These are phyloP conservation scores for Zhengitettix transpicula DNA, from an alignment of 2,888 invertebrate genomes.

Conservation along the genomic window DNA sequence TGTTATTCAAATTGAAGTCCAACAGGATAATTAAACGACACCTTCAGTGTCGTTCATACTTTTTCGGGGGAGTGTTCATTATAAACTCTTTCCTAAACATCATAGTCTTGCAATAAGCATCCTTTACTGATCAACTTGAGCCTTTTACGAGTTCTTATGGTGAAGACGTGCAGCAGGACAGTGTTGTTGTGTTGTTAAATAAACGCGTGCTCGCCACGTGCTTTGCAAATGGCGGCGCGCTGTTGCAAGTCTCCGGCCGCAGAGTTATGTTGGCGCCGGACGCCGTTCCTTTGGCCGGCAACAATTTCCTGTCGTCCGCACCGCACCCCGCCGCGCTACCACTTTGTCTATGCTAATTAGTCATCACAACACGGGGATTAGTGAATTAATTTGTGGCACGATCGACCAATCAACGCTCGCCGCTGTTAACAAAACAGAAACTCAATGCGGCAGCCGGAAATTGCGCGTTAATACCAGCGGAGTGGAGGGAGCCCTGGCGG, in stretches of 20 bases:
- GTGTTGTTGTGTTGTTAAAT: neutral
- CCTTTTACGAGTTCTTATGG: no score
- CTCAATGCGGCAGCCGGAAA: constrained; percentile 9
- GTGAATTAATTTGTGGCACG: constrained; percentile 13
- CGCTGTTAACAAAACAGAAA: constrained; percentile 10
- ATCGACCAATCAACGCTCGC: constrained; percentile 11
- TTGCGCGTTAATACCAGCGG: constrained; percentile 8
- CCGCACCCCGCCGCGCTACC: neutral
- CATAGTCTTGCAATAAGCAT: no score
- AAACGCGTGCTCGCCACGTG: neutral
- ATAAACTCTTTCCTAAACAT: no score
- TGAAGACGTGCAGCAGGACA: neutral
- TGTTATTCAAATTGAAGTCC: no score
- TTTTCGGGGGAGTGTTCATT: no score
- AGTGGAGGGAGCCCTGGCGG: neutral
- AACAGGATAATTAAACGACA: no score
- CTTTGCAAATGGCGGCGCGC: neutral
- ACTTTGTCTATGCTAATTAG: constrained; percentile 14
- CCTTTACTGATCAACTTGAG: no score
- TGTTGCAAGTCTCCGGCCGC: neutral
- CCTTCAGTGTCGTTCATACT: no score
- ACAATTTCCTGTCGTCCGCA: constrained; percentile 7
- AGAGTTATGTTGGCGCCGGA: neutral
- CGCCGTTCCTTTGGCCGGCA: neutral
- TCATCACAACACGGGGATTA: constrained; percentile 13